These are phyloP conservation scores for Haliclystus octoradiatus DNA, from an alignment of 30 jellyfish, hydroid and myxozoan species.

Conservation along the genomic window DNA sequence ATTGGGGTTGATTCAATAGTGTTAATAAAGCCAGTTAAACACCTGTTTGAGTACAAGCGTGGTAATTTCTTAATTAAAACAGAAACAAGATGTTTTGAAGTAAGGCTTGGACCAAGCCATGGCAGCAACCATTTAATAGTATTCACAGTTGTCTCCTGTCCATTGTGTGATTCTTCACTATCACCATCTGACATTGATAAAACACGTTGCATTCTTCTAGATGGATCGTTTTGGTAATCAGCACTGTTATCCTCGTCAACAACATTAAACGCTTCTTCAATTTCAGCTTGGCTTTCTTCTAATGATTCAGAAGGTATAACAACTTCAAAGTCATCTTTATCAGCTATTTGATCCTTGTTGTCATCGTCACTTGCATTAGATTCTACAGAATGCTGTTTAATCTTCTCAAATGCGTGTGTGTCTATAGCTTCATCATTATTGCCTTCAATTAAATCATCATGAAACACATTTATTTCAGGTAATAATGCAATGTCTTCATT, in stretches of 20 bases:
- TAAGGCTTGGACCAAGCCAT: conserved; percentile 83
- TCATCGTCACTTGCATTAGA: background rate
- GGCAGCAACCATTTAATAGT: conserved; percentile 72
- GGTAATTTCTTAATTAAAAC: conserved; percentile 50
- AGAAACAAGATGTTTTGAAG: conserved; percentile 35
- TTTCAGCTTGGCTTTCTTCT: background rate
- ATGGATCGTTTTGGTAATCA: background rate
- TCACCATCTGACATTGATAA: background rate
- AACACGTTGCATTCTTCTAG: background rate
- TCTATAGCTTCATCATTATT: background rate
- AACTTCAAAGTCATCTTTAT: background rate
- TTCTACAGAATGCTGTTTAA: background rate
- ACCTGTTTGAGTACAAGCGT: conserved; percentile 34
- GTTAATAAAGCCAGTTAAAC: background rate
- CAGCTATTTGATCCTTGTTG: background rate
- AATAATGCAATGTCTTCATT: background rate
- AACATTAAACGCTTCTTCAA: background rate
- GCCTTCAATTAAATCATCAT: background rate
- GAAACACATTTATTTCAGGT: background rate
- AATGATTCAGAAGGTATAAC: background rate
- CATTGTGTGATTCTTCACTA: background rate
- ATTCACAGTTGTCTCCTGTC: conserved; percentile 25
- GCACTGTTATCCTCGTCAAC: background rate
- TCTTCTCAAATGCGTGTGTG: background rate
- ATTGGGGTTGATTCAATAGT: conserved; percentile 13